Conservation (phyloP, 1,140 invertebrate species). For the Olivierus martensii region DNA sequence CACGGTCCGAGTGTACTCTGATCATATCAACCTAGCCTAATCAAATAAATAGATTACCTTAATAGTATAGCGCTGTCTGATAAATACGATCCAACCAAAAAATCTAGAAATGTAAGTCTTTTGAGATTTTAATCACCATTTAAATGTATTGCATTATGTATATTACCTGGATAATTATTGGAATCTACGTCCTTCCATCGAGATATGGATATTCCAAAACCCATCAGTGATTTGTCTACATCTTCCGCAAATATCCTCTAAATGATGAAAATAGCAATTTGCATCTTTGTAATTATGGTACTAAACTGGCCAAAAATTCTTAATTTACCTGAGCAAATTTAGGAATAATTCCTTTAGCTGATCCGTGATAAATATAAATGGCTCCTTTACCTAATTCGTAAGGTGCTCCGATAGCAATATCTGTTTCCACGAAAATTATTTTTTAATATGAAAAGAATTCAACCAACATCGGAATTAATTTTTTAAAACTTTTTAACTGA, state of each 20-base stretch:
- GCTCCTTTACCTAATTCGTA: conserved; percentile 36
- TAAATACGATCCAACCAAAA: conserved; percentile 9
- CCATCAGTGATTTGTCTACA: conserved; percentile 12
- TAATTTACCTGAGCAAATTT: conserved; percentile 12
- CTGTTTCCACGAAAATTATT: no score
- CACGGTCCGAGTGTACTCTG: no score
- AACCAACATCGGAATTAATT: no score
- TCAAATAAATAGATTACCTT: conserved; percentile 5
- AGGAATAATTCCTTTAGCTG: conserved; percentile 14
- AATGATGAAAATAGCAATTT: no score
- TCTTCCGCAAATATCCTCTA: conserved; percentile 10
- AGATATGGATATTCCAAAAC: conserved; percentile 27
- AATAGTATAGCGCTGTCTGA: conserved; percentile 11
- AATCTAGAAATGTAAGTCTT: conserved; percentile 11
- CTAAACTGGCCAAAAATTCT: no score
- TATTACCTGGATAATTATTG: conserved; percentile 31
- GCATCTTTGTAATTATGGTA: no score
- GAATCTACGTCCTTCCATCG: conserved; percentile 26
- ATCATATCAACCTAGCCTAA: no score
- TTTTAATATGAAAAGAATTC: no score
- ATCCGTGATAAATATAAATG: conserved; percentile 39
- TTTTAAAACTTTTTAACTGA: no score
- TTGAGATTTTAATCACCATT: no score
- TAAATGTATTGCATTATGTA: neutral
- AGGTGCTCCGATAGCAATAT: conserved; percentile 38